Conservation (phyloP, 2,888 invertebrate species). For the Chymomyza fuscimana region DNA sequence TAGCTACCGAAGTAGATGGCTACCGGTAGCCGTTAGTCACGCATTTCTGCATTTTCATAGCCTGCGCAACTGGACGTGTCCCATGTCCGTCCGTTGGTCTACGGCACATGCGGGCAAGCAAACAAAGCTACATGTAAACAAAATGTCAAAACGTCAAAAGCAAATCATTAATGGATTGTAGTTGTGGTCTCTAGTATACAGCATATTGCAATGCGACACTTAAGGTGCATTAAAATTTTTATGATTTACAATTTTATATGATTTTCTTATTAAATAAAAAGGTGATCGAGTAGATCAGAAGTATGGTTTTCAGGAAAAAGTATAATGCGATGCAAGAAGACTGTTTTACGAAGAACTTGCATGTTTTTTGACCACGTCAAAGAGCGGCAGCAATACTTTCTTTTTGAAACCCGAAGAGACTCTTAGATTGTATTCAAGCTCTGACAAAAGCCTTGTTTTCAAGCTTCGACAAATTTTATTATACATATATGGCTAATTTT, state of each 20-base stretch:
- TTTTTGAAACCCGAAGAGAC: too few relatives aligned
- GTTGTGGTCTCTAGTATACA: slow-evolving; percentile 24
- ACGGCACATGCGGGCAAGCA: slow-evolving; percentile 46
- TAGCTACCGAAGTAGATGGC: slow-evolving; percentile 74
- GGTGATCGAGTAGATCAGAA: background rate
- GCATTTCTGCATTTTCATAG: slow-evolving; percentile 70
- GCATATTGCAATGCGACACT: background rate
- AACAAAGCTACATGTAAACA: slow-evolving; percentile 57
- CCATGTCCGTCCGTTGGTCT: slow-evolving; percentile 9
- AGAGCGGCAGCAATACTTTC: too few relatives aligned
- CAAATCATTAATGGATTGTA: slow-evolving; percentile 64
- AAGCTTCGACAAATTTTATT: too few relatives aligned
- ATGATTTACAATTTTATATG: background rate
- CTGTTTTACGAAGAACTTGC: too few relatives aligned
- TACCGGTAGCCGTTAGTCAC: slow-evolving; percentile 74
- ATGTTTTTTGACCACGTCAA: too few relatives aligned
- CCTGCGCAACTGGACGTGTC: slow-evolving; percentile 37
- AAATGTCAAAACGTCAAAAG: slow-evolving; percentile 65
- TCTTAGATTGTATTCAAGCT: too few relatives aligned
- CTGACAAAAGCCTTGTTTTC: too few relatives aligned
- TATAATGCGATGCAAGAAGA: too few relatives aligned
- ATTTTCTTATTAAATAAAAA: background rate
- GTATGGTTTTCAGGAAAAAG: too few relatives aligned
- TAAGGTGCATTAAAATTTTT: background rate
- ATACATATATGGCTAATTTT: too few relatives aligned